A percentile compares a stretch with the other conserved stretches of the same genome.
Evolutionary conservation across 2,888 invertebrate genomes (phyloP).

Genomic region (Sepioteuthis lessoniana): DNA sequence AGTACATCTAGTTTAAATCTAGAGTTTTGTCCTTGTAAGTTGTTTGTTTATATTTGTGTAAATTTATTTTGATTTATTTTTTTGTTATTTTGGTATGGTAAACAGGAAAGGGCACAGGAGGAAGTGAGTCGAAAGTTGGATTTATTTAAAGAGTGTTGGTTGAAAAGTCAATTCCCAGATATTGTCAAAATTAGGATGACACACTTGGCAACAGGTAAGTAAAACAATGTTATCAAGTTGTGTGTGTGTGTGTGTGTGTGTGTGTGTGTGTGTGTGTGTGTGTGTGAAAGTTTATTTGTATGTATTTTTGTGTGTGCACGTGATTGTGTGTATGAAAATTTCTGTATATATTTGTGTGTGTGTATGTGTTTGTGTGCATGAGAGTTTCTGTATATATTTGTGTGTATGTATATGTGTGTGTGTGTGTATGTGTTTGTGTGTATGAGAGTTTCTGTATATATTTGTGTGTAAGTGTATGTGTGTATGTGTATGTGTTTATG

Average conservation of each 20-base stretch:
- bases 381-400: not conserved
- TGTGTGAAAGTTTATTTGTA: no score
- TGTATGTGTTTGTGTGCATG: not conserved
- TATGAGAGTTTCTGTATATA: not conserved
- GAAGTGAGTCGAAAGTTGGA: slow-evolving; percentile 46
- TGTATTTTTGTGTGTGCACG: not conserved
- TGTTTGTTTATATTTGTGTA: no score
- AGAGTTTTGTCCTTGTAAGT: no score
- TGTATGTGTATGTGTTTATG: not conserved
- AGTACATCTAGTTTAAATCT: no score
- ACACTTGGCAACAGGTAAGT: slow-evolving; percentile 40
- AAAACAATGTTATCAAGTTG: not conserved
- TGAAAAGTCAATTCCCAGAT: slow-evolving; percentile 35
- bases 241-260: not conserved
- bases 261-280: not conserved
- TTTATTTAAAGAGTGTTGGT: slow-evolving; percentile 43
- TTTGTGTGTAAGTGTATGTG: not conserved
- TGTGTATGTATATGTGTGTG: not conserved
- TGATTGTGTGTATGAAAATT: not conserved
- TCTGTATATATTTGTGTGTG: not conserved
- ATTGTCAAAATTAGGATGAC: slow-evolving; percentile 46
- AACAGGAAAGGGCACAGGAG: not conserved
- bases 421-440: not conserved
- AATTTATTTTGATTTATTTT: not conserved
- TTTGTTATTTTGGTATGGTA: not conserved